Evolutionary conservation across 2,888 invertebrate genomes (phyloP), one percentile per base, ranked within the genome.

Genomic region (Aleiodes alternator): DNA sequence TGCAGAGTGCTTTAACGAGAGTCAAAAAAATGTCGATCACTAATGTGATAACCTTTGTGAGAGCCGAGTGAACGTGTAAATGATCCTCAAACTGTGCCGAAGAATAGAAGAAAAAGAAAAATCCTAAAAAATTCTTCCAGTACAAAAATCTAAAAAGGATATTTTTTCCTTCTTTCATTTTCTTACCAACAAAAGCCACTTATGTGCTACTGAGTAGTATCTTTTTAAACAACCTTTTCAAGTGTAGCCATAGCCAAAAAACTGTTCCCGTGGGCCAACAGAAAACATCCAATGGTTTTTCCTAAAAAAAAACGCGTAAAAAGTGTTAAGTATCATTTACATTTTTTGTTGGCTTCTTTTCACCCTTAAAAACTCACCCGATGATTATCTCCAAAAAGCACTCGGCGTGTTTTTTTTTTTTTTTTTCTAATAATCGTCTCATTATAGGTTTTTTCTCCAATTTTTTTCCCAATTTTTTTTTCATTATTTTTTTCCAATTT

Each of bases 41-140:
- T 43, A 12, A 23, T 34, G 11, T 43, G 43, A 70, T 70, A 56
- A 70, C 55, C 53, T 31, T 70, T 70, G 34, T 16, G 34, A 56
- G 38, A 56, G 43, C 43, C 5, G 38, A 38, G 29, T 23, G 23
- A 55, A 38, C 9, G 38, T 56, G 70, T 59, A 57, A 71, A 50
- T 73, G 55, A 71, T 71, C 55, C 11, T 34, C 48, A 72, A 48
- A 70, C 51, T 51, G 38, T 16, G 55, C 66, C 57, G 66, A 6
- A 31, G 12, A 51, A 38, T 48, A 57, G 57, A 73, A 73, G 70
- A 50, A 56, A 68, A 38, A 11, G 34, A 43, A 59, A 61, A 69
- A 31, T 6, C 53, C 57, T 38, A 29, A 64, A 66, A 69, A 75
- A 23, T 38, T 56, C 55, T 23, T 34, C 38, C n/a, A n/a, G 64